Conservation (phyloP, 2,888 invertebrate genomes). For the Ichneumon xanthorius region DNA sequence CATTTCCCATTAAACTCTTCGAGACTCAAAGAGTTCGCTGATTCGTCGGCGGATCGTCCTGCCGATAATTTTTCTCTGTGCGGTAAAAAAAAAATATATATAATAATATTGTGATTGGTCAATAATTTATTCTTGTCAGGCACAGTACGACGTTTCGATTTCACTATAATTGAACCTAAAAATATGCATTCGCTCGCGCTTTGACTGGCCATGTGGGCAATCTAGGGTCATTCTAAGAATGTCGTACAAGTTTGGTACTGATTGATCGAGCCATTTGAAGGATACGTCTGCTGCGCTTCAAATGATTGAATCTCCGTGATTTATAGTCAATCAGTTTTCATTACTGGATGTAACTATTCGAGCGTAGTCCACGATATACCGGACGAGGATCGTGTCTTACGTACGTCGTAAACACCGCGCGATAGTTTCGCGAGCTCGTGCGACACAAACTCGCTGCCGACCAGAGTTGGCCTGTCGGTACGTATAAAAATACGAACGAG, state of each 20-base stretch:
- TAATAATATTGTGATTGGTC: background rate
- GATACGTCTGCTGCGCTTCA: background rate
- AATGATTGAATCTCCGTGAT: background rate
- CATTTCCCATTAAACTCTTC: conserved; percentile 45
- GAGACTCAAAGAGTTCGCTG: background rate
- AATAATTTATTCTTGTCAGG: background rate
- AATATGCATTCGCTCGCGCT: background rate
- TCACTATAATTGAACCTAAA: background rate
- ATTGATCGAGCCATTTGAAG: background rate
- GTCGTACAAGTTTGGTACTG: background rate
- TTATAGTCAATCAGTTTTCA: conserved; percentile 31
- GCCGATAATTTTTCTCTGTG: too few species aligned
- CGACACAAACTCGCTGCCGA: conserved; percentile 46
- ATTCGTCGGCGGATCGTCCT: background rate
- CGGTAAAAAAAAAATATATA: too few species aligned
- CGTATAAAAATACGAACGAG: background rate
- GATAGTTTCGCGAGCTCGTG: conserved; percentile 46
- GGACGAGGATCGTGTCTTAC: conserved; percentile 47
- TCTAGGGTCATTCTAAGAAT: background rate
- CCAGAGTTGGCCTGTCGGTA: conserved; percentile 39
- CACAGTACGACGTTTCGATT: background rate
- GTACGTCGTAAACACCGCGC: conserved; percentile 47
- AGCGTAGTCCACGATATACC: background rate
- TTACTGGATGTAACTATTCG: background rate
- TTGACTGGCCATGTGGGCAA: background rate